These are phyloP conservation scores for Temnothorax nylanderi DNA, from an alignment of 1,140 invertebrate species.

Conservation along the genomic window DNA sequence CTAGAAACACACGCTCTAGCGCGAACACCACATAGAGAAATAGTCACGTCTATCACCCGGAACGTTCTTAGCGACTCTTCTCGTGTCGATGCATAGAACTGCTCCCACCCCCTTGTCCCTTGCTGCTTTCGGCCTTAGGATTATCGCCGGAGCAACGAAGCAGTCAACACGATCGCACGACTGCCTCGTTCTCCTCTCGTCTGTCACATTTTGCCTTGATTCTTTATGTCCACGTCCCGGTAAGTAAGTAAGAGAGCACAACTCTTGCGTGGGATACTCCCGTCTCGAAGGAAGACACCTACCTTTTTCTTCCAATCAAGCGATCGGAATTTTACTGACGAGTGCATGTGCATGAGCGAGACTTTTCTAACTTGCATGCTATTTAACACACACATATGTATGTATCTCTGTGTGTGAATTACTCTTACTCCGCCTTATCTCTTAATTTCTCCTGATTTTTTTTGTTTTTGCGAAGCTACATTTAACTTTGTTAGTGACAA, in stretches of 20 bases:
- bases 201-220: conserved; percentile 62
- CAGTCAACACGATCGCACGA: conserved; percentile 48
- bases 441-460: conserved; percentile 21
- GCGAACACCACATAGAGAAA: conserved; percentile 35
- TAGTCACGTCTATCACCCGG: conserved; percentile 44
- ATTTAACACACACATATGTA: conserved; percentile 62
- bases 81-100: conserved; percentile 62
- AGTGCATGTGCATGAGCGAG: conserved; percentile 75
- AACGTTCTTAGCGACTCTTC: conserved; percentile 44
- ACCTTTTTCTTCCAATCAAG: conserved; percentile 28
- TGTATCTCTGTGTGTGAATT: conserved; percentile 42
- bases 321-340: conserved; percentile 25
- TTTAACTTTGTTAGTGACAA: conserved; percentile 20
- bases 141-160: conserved; percentile 65
- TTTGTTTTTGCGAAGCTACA: conserved; percentile 15
- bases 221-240: conserved; percentile 62
- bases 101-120: conserved; percentile 78
- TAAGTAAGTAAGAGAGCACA: conserved; percentile 65
- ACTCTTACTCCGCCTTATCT: conserved; percentile 39
- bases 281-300: conserved; percentile 40
- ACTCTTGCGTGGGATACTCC: conserved; percentile 19
- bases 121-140: conserved; percentile 80
- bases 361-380: conserved; percentile 69
- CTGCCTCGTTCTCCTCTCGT: conserved; percentile 67
- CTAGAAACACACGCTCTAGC: conserved; percentile 41